Conservation (phyloP, 2,888 invertebrate species). For the Didymodactylos carnosus region DNA sequence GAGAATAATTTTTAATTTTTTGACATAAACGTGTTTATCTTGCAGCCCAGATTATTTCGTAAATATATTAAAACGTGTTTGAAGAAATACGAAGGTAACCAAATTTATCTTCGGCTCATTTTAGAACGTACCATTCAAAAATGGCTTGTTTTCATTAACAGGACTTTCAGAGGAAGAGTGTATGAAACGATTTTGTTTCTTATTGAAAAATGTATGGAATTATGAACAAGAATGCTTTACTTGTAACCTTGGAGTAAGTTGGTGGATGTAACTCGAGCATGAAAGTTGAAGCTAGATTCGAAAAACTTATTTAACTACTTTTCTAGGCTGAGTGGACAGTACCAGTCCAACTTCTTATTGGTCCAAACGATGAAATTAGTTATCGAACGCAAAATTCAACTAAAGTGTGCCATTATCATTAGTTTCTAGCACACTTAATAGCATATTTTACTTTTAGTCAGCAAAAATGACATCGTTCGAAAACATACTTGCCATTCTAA, state of each 20-base stretch:
- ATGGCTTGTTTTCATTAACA: too few relatives aligned
- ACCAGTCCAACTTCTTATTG: not conserved
- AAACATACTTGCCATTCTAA: not conserved
- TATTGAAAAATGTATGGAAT: constrained; percentile 60
- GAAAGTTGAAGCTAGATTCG: not conserved
- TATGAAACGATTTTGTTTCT: constrained; percentile 68
- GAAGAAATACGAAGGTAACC: constrained; percentile 60
- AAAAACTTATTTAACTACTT: not conserved
- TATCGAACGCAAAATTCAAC: not conserved
- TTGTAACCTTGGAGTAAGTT: constrained; percentile 62
- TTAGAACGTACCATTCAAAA: too few relatives aligned
- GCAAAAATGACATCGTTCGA: not conserved
- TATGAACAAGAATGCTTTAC: constrained; percentile 81
- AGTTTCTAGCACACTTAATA: not conserved
- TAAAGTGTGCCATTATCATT: not conserved
- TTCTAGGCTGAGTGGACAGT: not conserved
- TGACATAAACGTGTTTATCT: too few relatives aligned
- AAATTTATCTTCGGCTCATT: too few relatives aligned
- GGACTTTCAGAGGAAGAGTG: constrained; percentile 60
- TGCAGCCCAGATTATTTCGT: constrained; percentile 50
- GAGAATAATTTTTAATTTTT: too few relatives aligned
- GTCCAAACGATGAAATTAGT: not conserved
- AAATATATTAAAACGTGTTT: constrained; percentile 78
- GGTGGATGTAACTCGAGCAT: constrained; percentile 15
- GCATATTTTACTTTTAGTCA: not conserved